Evolutionary conservation across 2,888 invertebrate genomes (phyloP).

Genomic region (Plebejus argus): DNA sequence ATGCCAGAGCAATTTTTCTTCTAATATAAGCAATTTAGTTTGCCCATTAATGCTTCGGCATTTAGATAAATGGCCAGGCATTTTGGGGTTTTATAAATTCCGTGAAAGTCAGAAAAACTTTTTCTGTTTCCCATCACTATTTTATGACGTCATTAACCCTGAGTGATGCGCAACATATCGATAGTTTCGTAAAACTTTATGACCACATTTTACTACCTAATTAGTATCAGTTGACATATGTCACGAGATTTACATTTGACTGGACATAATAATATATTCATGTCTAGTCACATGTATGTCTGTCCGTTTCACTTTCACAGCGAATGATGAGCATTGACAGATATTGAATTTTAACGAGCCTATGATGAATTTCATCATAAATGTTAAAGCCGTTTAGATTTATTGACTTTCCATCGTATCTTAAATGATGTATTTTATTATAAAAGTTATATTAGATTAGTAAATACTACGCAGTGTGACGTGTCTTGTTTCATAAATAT

Average conservation of each 20-base stretch:
- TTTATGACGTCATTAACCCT: conserved; percentile 6
- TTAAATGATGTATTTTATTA: not conserved
- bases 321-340: not conserved
- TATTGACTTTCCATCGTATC: not conserved
- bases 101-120: not conserved
- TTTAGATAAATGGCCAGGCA: too few species aligned
- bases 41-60: too few species aligned
- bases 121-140: not conserved
- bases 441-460: not conserved
- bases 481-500: too few species aligned
- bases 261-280: too few species aligned
- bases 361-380: not conserved
- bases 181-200: not conserved
- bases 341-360: not conserved
- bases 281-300: conserved; percentile 2
- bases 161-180: not conserved
- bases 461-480: too few species aligned
- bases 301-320: conserved; percentile 3
- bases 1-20: not conserved
- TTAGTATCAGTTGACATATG: not conserved
- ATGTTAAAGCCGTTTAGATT: not conserved
- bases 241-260: too few species aligned
- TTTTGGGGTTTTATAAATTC: not conserved
- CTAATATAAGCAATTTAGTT: too few species aligned
- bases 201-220: not conserved